Evolutionary conservation across 2,888 invertebrate species (phyloP), one percentile per base, ranked within the genome.

Genomic region (Ditylenchus weischeri): DNA sequence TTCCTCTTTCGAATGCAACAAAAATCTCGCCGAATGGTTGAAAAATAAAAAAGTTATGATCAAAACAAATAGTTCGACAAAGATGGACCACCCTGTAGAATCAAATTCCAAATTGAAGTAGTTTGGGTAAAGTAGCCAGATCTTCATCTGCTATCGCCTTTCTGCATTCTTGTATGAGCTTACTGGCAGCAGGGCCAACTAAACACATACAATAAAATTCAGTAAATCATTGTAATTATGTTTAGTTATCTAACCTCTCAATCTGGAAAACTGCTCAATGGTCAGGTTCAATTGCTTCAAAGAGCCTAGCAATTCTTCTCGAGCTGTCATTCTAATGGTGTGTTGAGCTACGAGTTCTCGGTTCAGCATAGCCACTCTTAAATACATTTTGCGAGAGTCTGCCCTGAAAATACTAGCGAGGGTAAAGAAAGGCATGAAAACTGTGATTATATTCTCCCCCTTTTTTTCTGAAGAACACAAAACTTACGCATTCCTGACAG

Each of bases 91-190:
- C n/a, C n/a, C n/a, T 10, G 3, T 10, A 2, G 43, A 54, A 54
- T 65, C 48, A 67, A 29, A 50, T 59, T 36, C 69, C 69, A 51
- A 68, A 68, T 67, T 68, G 66, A 8, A 68, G 38, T 49, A 68
- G 50, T 69, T 64, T 71, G 13, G 72, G 73, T 19, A 71, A 21
- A 35, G 57, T 48, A 10, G 48, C 50, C 36, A 80, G 71, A 63
- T 81, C 81, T 48, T 80, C 80, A 18, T 75, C 74, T 3, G 75
- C 66, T 19, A 81, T 74, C n/a, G 78, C 77, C 35, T 74, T 69
- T 15, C 80, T 68, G 69, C 81, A 81, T 21, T 78, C 72, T 6
- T 72, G 66, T 1, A 81, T 74, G 7, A 81, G 72, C n/a, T 71
- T 69, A 60, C 75, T 66, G 18, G 76, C 72, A 0, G 74, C 71